Evolutionary conservation across 2,113 vertebrate species (phyloP).

Genomic region (Grallaria varia): DNA sequence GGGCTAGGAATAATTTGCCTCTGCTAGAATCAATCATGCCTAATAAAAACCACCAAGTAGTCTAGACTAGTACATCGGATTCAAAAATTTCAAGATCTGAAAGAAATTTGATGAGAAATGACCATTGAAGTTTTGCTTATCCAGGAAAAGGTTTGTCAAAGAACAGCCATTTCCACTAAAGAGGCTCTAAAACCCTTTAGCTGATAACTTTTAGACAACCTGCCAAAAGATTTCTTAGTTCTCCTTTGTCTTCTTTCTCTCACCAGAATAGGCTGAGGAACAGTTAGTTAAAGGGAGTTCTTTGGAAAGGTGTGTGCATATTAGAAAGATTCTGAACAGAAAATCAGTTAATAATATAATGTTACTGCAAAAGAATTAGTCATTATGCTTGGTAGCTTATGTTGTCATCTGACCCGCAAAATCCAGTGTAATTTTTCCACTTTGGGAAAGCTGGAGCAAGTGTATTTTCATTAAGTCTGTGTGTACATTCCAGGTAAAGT

Average conservation of each 20-base stretch:
- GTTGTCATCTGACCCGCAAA: neutral
- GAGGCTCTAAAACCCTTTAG: neutral
- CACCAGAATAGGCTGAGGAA: neutral
- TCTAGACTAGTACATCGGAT: neutral
- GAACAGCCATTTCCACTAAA: neutral
- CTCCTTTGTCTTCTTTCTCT: neutral
- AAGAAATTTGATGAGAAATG: neutral
- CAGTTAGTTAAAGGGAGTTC: neutral
- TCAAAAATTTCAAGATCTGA: neutral
- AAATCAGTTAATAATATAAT: neutral
- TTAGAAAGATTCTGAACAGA: neutral
- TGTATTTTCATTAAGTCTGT: neutral
- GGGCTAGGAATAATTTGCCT: neutral
- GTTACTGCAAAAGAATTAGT: neutral
- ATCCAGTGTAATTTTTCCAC: neutral
- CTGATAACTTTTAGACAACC: neutral
- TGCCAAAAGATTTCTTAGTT: neutral
- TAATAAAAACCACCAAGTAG: neutral
- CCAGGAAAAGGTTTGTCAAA: neutral
- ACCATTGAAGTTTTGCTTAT: neutral
- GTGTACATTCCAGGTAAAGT: neutral
- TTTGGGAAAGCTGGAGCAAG: neutral
- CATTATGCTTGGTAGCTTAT: neutral
- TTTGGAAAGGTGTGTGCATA: fast-evolving
- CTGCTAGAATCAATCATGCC: neutral